Evolutionary conservation across 2,888 invertebrate species (phyloP).

Genomic region (Tachystola acroxantha): DNA sequence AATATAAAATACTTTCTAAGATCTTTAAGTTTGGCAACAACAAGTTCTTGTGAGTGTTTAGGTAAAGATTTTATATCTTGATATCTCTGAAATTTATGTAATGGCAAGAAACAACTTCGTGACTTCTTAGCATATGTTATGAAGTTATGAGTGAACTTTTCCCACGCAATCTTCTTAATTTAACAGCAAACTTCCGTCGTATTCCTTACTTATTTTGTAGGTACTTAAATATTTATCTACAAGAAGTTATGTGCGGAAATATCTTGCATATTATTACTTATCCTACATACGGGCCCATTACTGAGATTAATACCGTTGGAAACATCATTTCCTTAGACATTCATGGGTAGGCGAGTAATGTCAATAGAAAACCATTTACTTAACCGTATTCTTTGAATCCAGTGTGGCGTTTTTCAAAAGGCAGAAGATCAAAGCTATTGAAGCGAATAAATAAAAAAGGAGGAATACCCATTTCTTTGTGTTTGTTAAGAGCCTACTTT

Average conservation of each 20-base stretch:
- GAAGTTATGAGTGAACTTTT: conserved; percentile 1
- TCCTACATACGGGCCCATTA: too few species aligned
- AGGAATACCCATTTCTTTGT: conserved; percentile 38
- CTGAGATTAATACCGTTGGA: background rate
- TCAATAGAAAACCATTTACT: conserved; percentile 38
- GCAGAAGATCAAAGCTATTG: conserved; percentile 51
- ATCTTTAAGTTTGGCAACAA: too few species aligned
- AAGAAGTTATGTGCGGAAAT: too few species aligned
- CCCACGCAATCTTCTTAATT: conserved; percentile 3
- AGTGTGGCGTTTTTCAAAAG: conserved; percentile 45
- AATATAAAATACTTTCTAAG: too few species aligned
- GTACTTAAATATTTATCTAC: too few species aligned
- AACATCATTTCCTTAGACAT: conserved; percentile 22
- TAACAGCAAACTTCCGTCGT: background rate
- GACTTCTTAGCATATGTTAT: too few species aligned
- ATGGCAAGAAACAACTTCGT: too few species aligned
- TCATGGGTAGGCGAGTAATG: conserved; percentile 20
- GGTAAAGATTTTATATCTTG: too few species aligned
- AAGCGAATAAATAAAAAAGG: conserved; percentile 46
- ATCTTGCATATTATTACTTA: too few species aligned
- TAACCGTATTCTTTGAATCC: conserved; percentile 41
- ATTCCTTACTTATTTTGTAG: too few species aligned
- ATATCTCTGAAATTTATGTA: too few species aligned
- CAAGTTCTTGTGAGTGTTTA: too few species aligned
- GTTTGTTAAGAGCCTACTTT: conserved; percentile 30